Base-by-base conservation (phyloP, 2,888 invertebrate genomes). In the Pogonocherus hispidulus region DNA sequence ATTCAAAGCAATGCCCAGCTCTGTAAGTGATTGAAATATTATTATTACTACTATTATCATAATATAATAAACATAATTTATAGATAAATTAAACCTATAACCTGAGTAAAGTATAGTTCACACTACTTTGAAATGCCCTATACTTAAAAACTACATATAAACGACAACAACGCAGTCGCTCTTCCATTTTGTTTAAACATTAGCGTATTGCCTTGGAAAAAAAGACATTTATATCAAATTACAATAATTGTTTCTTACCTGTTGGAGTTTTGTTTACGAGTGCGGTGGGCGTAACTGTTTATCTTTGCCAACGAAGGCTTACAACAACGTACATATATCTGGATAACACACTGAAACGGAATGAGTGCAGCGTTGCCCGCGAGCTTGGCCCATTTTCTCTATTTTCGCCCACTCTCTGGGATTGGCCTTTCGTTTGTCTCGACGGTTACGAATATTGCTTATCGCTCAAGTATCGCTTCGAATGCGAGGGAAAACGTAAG, bases 251-350 rank as follows among this genome's bases (percentile, higher is more conserved):
- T 46, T 62, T 20, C 69, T 74, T 74, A 74, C 74, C 74, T 74
- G 74, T 72, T 71, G 71, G 70, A 72, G 72, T 69, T 67, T 71
- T 71, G 69, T 72, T 72, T 72, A 71, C 68, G 57, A 16, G 41
- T 63, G 59, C 14, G 57, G 74, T 72, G 70, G 69, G 74, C 68
- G 72, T 70, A 68, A 67, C 68, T 19, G 23, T 3, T 41, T 8
- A 18, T 14, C 8, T 47, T 16, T 49, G 23, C 27, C 9, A 23
- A 19, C 32, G 32, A 66, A n/a, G 16, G 27, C 32, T 16, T 49
- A 23, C 18, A 52, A 27, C n/a, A n/a, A n/a, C n/a, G 14, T 20
- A 27, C 60, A 47, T 54, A 22, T 41, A 60, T 18, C 60, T 22
- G 55, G 16, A 47, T n/a, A 66, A 46, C 59, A 54, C 14, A 46